Evolutionary conservation across 1,140 invertebrate genomes (phyloP).

Genomic region (Brachionus koreanus): DNA sequence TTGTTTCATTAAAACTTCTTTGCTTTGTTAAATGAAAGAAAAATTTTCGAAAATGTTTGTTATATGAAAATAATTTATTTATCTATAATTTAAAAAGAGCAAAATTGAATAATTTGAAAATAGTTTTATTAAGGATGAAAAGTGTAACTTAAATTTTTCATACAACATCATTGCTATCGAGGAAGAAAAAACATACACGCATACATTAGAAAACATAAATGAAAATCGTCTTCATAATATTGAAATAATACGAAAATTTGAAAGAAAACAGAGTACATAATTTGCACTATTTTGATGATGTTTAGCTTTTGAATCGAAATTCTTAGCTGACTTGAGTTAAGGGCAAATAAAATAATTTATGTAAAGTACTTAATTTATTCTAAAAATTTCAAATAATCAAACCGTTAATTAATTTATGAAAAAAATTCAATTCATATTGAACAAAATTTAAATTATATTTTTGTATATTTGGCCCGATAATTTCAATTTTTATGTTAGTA

Average conservation of each 20-base stretch:
- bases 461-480: not conserved
- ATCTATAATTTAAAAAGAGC: not conserved
- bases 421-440: slow-evolving; percentile 5
- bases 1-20: slow-evolving; percentile 9
- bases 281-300: not conserved
- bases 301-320: not conserved
- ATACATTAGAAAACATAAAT: not conserved
- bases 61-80: not conserved
- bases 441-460: not conserved
- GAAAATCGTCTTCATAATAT: not conserved
- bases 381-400: not conserved
- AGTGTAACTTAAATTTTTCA: not conserved
- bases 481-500: not conserved
- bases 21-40: not conserved
- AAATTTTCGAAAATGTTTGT: not conserved
- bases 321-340: not conserved
- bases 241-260: not conserved
- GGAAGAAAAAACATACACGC: not conserved
- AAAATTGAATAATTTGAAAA: not conserved
- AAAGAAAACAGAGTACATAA: not conserved
- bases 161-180: not conserved
- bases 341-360: slow-evolving; percentile 9
- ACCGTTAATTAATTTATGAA: not conserved
- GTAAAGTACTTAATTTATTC: not conserved
- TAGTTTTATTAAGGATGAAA: not conserved